These are phyloP conservation scores for Trachurus trachurus DNA, from an alignment of 2,797 vertebrate genomes.

Conservation along the genomic window DNA sequence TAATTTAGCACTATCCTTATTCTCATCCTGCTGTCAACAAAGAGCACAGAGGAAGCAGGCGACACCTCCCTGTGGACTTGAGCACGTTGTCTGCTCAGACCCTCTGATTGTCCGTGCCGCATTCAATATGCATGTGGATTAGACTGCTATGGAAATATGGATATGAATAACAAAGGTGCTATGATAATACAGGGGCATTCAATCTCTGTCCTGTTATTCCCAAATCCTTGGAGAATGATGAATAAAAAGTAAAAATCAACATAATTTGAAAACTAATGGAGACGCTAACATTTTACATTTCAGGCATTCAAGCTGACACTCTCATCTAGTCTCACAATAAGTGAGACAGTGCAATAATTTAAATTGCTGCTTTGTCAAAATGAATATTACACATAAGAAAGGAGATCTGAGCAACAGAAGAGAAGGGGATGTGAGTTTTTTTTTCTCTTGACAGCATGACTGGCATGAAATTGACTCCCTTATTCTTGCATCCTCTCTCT, in stretches of 20 bases:
- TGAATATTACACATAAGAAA: slow-evolving; percentile 34
- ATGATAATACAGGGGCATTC: slow-evolving; percentile 44
- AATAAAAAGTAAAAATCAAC: slow-evolving; percentile 54
- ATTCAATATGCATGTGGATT: slow-evolving; percentile 69
- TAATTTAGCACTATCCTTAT: slow-evolving; percentile 47
- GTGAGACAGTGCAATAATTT: slow-evolving; percentile 20
- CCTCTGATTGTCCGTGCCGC: slow-evolving; percentile 61
- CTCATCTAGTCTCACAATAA: slow-evolving; percentile 38
- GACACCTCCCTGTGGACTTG: slow-evolving; percentile 64
- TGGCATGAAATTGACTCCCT: slow-evolving; percentile 34
- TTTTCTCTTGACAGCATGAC: slow-evolving; percentile 9
- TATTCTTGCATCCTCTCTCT: slow-evolving; percentile 25
- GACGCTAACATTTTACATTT: slow-evolving; percentile 29
- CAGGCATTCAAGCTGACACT: slow-evolving; percentile 7
- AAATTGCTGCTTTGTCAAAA: slow-evolving; percentile 44
- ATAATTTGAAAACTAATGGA: slow-evolving; percentile 44
- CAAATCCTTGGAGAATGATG: slow-evolving; percentile 28
- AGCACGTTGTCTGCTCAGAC: slow-evolving; percentile 51
- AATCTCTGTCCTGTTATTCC: slow-evolving; percentile 51
- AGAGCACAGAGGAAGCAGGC: slow-evolving; percentile 53
- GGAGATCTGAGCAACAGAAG: slow-evolving; percentile 16
- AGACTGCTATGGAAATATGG: slow-evolving; percentile 57
- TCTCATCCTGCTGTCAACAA: slow-evolving; percentile 64
- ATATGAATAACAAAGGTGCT: slow-evolving; percentile 70
- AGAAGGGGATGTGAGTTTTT: background rate